A percentile compares a stretch with the other conserved stretches of the same genome.
Evolutionary conservation across 1,140 invertebrate genomes (phyloP).

Genomic region (Drosophila biarmipes): DNA sequence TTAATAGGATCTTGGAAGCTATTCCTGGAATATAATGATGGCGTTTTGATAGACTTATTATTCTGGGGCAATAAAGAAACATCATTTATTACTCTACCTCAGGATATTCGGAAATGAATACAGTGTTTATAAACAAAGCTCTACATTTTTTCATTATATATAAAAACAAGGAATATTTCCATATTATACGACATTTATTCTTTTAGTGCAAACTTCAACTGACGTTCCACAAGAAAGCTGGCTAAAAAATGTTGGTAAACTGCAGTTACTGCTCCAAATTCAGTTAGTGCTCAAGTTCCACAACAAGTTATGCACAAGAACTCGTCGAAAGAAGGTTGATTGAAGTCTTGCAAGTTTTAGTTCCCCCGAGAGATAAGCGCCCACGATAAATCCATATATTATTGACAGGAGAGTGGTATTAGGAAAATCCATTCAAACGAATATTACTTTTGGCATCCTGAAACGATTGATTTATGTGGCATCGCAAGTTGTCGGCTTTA

Average conservation of each 20-base stretch:
- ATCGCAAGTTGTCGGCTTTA: slow-evolving; percentile 30
- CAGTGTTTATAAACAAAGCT: too few species aligned
- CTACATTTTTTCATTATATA: too few species aligned
- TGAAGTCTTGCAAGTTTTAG: slow-evolving; percentile 33
- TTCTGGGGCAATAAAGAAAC: not conserved
- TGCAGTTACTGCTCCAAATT: slow-evolving; percentile 47
- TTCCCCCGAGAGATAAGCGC: slow-evolving; percentile 10
- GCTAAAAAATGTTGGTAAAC: slow-evolving; percentile 10
- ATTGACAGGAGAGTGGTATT: slow-evolving; percentile 12
- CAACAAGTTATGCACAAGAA: slow-evolving; percentile 16
- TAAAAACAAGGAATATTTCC: too few species aligned
- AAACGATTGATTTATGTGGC: slow-evolving; percentile 28
- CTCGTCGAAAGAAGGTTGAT: slow-evolving; percentile 20
- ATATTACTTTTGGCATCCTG: not conserved
- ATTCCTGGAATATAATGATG: not conserved
- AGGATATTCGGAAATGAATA: too few species aligned
- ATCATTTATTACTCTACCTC: not conserved
- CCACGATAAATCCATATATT: slow-evolving; percentile 1
- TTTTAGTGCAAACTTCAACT: slow-evolving; percentile 13
- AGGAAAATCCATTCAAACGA: not conserved
- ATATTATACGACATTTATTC: not conserved
- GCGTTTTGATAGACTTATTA: slow-evolving; percentile 4
- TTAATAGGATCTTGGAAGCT: not conserved
- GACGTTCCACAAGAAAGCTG: slow-evolving; percentile 3
- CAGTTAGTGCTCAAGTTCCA: slow-evolving; percentile 21